These are phyloP conservation scores for Lochmaea capreae DNA, from an alignment of 2,888 invertebrate genomes.

Conservation along the genomic window DNA sequence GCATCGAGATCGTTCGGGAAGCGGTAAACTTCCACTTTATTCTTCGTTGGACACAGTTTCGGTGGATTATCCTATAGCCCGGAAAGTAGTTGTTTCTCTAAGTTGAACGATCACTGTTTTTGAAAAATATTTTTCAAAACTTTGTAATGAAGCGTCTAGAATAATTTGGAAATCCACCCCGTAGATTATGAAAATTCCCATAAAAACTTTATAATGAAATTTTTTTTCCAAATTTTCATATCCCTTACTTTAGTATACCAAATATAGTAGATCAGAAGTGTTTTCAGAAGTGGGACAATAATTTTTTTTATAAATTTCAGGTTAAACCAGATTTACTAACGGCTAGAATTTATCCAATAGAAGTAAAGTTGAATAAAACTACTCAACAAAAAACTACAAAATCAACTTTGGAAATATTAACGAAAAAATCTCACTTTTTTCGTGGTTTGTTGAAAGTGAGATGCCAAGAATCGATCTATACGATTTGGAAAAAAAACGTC, in stretches of 20 bases:
- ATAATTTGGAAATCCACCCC: no score
- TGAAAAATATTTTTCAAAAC: no score
- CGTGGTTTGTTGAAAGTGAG: slow-evolving; percentile 57
- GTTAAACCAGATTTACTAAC: slow-evolving; percentile 1
- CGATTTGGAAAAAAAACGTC: slow-evolving; percentile 57
- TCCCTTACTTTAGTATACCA: no score
- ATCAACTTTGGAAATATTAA: slow-evolving; percentile 58
- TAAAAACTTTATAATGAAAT: no score
- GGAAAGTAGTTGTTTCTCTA: no score
- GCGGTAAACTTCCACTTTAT: slow-evolving; percentile 4
- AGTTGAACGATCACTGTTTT: no score
- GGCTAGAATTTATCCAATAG: slow-evolving; percentile 18
- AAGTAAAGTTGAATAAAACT: slow-evolving; percentile 47
- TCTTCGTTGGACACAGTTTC: neutral
- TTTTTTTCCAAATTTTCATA: slow-evolving; percentile 19
- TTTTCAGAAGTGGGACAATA: no score
- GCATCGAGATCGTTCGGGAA: no score
- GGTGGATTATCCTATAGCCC: slow-evolving; percentile 8
- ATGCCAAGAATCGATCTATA: slow-evolving; percentile 59
- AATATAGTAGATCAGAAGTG: no score
- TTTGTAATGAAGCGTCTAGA: no score
- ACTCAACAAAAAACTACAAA: slow-evolving; percentile 38
- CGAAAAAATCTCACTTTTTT: slow-evolving; percentile 57
- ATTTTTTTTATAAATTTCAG: slow-evolving; percentile 2
- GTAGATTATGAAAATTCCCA: no score